Evolutionary conservation across 1,140 invertebrate species (phyloP).

Genomic region (Galleria mellonella): DNA sequence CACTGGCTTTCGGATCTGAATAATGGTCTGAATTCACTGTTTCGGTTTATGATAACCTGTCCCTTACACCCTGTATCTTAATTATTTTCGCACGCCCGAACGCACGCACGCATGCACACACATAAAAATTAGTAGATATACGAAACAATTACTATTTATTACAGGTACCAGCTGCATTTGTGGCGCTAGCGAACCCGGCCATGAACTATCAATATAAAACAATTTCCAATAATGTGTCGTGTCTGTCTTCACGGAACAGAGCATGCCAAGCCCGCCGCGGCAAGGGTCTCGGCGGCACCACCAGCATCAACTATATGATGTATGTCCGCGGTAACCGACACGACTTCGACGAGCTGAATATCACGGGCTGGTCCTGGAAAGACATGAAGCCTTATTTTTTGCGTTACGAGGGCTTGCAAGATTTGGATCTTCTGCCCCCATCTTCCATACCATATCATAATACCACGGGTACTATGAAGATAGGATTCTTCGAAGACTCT

Average conservation of each 20-base stretch:
- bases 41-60: no score
- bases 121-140: no score
- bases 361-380: constrained; percentile 39
- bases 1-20: no score
- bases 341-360: constrained; percentile 74
- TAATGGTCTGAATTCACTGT: no score
- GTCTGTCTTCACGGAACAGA: constrained; percentile 17
- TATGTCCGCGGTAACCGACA: constrained; percentile 83
- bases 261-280: constrained; percentile 55
- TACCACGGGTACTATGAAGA: constrained; percentile 73
- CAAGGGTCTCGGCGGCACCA: constrained; percentile 81
- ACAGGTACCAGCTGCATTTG: constrained; percentile 28
- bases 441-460: constrained; percentile 69
- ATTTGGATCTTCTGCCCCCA: constrained; percentile 16
- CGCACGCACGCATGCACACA: no score
- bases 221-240: constrained; percentile 34
- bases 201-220: constrained; percentile 44
- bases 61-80: no score
- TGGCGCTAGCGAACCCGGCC: constrained; percentile 16
- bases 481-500: constrained; percentile 74
- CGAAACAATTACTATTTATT: background rate
- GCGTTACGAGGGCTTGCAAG: constrained; percentile 33
- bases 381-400: constrained; percentile 41
- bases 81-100: no score
- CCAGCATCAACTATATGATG: constrained; percentile 87